A percentile compares a stretch with the other conserved stretches of the same genome.
Conservation (phyloP, 2,113 vertebrate genomes). For the Etheostoma spectabile region DNA sequence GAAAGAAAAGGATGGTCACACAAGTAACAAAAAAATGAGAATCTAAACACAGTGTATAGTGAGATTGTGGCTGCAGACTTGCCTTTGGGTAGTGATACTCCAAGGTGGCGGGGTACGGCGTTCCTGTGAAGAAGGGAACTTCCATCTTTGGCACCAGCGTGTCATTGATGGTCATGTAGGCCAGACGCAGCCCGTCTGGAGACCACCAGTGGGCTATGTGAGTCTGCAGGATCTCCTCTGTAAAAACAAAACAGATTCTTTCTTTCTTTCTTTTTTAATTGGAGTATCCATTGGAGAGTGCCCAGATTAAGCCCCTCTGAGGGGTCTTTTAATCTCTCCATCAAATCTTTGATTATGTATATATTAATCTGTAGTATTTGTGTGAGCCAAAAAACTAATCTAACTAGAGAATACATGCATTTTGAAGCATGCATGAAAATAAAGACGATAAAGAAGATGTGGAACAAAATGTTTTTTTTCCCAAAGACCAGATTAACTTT, state of each 20-base stretch:
- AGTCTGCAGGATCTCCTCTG: conserved; percentile 96
- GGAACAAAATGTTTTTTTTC: neutral
- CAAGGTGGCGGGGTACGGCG: conserved; percentile 87
- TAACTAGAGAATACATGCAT: neutral
- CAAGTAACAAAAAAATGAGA: too few species aligned
- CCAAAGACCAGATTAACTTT: neutral
- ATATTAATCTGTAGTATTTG: too few species aligned
- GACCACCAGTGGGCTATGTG: conserved; percentile 98
- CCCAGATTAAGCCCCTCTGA: too few species aligned
- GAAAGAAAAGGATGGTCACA: neutral
- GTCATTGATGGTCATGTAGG: conserved; percentile 96
- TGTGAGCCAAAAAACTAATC: too few species aligned
- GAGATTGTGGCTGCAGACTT: conserved; percentile 45
- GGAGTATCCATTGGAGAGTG: too few species aligned
- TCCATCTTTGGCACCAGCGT: conserved; percentile 95
- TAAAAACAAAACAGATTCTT: conserved; percentile 13
- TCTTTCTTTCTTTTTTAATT: too few species aligned
- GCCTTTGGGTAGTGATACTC: conserved; percentile 97
- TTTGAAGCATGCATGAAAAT: neutral
- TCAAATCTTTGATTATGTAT: too few species aligned
- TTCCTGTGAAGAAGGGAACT: conserved; percentile 90
- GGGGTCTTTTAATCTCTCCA: too few species aligned
- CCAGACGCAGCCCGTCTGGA: conserved; percentile 93
- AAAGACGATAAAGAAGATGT: neutral
- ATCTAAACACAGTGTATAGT: too few species aligned